phyloP scores from a whole-genome alignment of 2,888 invertebrate species.

The Zygothrica quintamaculata region DNA sequence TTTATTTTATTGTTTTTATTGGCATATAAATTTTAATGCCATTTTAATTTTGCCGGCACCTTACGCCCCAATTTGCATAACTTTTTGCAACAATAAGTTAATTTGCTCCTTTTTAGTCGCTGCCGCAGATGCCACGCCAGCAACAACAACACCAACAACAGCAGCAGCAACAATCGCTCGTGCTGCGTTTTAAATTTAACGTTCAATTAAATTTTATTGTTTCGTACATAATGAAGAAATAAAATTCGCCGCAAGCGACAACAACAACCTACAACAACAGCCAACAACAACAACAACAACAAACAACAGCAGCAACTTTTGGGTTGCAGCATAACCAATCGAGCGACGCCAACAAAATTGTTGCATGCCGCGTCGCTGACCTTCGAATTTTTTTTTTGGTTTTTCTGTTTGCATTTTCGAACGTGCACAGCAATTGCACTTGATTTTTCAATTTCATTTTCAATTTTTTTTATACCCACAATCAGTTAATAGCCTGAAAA shows the following conservation, averaged over 20 bases:
- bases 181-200: conserved; percentile 72
- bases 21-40: conserved; percentile 62
- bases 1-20: conserved; percentile 48
- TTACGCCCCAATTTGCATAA: conserved; percentile 64
- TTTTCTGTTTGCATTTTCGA: conserved; percentile 34
- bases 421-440: conserved; percentile 34
- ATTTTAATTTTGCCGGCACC: conserved; percentile 65
- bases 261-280: conserved; percentile 8
- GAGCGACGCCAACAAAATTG: conserved; percentile 41
- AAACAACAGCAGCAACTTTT: conserved; percentile 14
- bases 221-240: conserved; percentile 72
- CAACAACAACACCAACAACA: conserved; percentile 6
- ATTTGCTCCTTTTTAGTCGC: conserved; percentile 58
- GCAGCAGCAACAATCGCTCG: conserved; percentile 38
- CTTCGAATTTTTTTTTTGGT: conserved; percentile 49
- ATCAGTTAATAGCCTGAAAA: not conserved
- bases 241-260: conserved; percentile 57
- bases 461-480: conserved; percentile 32
- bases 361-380: conserved; percentile 53
- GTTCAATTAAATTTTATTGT: conserved; percentile 74
- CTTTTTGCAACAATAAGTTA: conserved; percentile 67
- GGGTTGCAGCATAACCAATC: conserved; percentile 44
- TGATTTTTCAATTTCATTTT: conserved; percentile 58
- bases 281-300: conserved; percentile 6
- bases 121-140: conserved; percentile 15